Evolutionary conservation across 2,113 vertebrate species (phyloP).

Genomic region (Scophthalmus maximus): DNA sequence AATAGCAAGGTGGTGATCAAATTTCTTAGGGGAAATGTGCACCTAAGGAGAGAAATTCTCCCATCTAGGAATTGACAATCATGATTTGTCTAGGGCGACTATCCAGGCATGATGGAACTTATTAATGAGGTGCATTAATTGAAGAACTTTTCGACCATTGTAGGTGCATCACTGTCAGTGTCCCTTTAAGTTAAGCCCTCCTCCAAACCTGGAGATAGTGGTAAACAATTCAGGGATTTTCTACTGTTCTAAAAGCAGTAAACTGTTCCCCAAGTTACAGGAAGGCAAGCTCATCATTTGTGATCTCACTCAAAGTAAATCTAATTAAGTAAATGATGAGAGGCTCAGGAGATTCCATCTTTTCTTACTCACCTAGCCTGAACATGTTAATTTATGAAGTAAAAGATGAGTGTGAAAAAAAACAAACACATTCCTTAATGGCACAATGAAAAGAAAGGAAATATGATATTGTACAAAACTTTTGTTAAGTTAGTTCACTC

Average conservation of each 20-base stretch:
- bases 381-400: too few relatives aligned
- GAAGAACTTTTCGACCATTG: slow-evolving; percentile 28
- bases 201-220: background rate
- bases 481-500: too few relatives aligned
- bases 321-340: slow-evolving; percentile 30
- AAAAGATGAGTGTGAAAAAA: too few relatives aligned
- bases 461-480: too few relatives aligned
- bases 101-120: slow-evolving; percentile 69
- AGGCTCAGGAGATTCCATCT: slow-evolving; percentile 1
- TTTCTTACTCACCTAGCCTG: background rate
- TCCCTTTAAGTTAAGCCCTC: background rate
- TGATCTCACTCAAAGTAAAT: slow-evolving; percentile 33
- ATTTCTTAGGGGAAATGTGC: slow-evolving; percentile 17
- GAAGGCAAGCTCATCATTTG: slow-evolving; percentile 18
- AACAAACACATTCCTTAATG: background rate
- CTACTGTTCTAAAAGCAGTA: slow-evolving; percentile 8
- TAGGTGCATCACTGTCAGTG: slow-evolving; percentile 28
- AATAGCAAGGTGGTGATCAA: background rate
- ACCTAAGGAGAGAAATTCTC: slow-evolving; percentile 27
- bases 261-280: background rate
- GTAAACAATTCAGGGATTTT: slow-evolving; percentile 22
- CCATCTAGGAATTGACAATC: slow-evolving; percentile 58
- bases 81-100: slow-evolving; percentile 59
- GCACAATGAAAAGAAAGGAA: slow-evolving; percentile 21
- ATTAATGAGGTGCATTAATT: slow-evolving; percentile 68